These are phyloP conservation scores for Characodon lateralis DNA, from an alignment of 2,797 vertebrate species.

Conservation along the genomic window DNA sequence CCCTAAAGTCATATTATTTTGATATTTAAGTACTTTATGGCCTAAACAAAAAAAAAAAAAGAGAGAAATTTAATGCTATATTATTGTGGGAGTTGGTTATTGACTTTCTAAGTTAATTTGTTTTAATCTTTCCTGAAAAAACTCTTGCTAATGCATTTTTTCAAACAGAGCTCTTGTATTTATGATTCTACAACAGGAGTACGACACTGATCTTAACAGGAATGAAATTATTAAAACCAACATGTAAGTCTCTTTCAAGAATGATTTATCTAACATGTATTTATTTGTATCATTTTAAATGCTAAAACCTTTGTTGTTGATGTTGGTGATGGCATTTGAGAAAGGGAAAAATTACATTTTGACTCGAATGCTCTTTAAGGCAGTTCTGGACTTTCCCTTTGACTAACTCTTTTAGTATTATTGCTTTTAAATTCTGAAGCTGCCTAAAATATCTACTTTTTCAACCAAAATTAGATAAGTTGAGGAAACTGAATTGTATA, in stretches of 20 bases:
- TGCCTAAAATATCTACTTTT: background rate
- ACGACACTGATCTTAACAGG: too few species aligned
- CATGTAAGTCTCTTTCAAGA: background rate
- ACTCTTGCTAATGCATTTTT: background rate
- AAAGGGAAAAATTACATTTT: background rate
- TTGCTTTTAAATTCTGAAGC: background rate
- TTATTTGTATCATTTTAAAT: background rate
- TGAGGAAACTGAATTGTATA: background rate
- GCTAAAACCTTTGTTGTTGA: background rate
- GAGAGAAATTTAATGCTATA: background rate
- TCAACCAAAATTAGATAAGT: background rate
- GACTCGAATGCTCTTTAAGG: background rate
- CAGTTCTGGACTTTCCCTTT: background rate
- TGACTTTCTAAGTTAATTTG: background rate
- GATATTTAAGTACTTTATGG: background rate
- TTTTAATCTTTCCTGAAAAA: background rate
- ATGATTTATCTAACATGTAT: background rate
- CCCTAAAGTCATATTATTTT: too few species aligned
- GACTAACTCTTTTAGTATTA: background rate
- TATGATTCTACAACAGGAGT: too few species aligned
- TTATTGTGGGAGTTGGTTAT: background rate
- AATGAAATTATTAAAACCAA: too few species aligned
- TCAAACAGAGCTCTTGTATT: background rate
- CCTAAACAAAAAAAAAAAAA: too few species aligned
- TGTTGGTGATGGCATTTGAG: background rate